A percentile compares a stretch with the other conserved stretches of the same genome.
phyloP scores from a whole-genome alignment of 2,113 vertebrate genomes.

The Picathartes gymnocephalus region DNA sequence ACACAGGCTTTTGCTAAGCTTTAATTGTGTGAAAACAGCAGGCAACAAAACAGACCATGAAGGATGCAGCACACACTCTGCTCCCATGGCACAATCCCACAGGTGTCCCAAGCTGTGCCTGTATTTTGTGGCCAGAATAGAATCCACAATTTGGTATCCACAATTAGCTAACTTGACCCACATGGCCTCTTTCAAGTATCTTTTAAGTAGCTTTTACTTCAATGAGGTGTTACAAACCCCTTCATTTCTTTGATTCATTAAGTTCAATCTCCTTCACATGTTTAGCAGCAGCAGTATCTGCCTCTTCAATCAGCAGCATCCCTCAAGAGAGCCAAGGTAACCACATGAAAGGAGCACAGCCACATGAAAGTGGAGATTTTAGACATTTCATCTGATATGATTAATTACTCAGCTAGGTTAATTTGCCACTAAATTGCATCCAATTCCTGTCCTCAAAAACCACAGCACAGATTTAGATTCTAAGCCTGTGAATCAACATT shows the following conservation, averaged over 20 bases:
- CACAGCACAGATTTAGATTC: not conserved
- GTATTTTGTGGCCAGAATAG: not conserved
- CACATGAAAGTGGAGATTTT: not conserved
- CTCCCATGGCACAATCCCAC: not conserved
- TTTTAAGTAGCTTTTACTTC: slow-evolving; percentile 1
- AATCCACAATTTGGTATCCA: not conserved
- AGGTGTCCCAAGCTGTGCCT: not conserved
- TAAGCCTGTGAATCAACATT: not conserved
- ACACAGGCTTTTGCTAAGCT: not conserved
- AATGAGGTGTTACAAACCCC: not conserved
- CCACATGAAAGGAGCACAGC: not conserved
- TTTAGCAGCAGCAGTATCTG: not conserved
- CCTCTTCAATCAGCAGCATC: not conserved
- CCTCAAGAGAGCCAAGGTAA: not conserved
- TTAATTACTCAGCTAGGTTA: not conserved
- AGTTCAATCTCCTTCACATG: not conserved
- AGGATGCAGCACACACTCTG: not conserved
- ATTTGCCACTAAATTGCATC: not conserved
- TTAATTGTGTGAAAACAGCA: not conserved
- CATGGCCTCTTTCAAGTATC: not conserved
- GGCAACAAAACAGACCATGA: not conserved
- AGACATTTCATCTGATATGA: not conserved
- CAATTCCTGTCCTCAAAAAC: not conserved
- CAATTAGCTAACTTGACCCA: slow-evolving; percentile 28
- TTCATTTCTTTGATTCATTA: not conserved